phyloP scores from a whole-genome alignment of 2,888 invertebrate species.

The Macaria notata region DNA sequence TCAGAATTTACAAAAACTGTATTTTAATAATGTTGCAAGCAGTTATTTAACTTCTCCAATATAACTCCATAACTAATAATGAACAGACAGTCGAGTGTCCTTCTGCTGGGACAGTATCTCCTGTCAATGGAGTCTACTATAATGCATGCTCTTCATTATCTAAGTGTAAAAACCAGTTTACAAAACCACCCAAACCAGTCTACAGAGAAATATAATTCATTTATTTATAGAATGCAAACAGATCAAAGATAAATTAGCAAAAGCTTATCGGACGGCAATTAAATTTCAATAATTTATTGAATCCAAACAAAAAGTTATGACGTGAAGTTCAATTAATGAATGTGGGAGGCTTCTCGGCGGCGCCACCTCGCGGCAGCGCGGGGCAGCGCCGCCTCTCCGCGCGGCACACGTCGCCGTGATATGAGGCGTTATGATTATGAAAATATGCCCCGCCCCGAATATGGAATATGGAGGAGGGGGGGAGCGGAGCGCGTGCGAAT shows the following conservation, averaged over 20 bases:
- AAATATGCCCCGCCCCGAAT: slow-evolving; percentile 83
- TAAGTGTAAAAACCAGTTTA: slow-evolving; percentile 28
- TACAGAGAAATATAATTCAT: slow-evolving; percentile 20
- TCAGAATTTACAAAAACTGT: too few species aligned
- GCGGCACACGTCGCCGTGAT: slow-evolving; percentile 75
- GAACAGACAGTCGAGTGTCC: neutral
- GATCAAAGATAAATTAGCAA: slow-evolving; percentile 36
- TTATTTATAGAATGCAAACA: slow-evolving; percentile 28
- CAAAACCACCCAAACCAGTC: slow-evolving; percentile 25
- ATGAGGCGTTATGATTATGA: slow-evolving; percentile 83
- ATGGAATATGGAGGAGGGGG: slow-evolving; percentile 85
- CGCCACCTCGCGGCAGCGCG: slow-evolving; percentile 78
- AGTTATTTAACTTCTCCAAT: too few species aligned
- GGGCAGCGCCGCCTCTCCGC: slow-evolving; percentile 56
- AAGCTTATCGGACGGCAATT: slow-evolving; percentile 41
- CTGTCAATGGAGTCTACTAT: slow-evolving; percentile 17
- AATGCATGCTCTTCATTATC: slow-evolving; percentile 22
- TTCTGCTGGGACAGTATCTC: slow-evolving; percentile 5
- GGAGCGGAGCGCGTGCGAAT: slow-evolving; percentile 84
- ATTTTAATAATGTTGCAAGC: too few species aligned
- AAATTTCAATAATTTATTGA: slow-evolving; percentile 47
- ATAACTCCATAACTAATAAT: neutral
- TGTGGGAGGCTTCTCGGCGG: slow-evolving; percentile 76
- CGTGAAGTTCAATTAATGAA: slow-evolving; percentile 73
- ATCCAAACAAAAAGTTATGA: slow-evolving; percentile 73